A percentile compares a stretch with the other conserved stretches of the same genome.
These are phyloP conservation scores for Todus mexicanus DNA, from an alignment of 2,797 vertebrate species.

Conservation along the genomic window DNA sequence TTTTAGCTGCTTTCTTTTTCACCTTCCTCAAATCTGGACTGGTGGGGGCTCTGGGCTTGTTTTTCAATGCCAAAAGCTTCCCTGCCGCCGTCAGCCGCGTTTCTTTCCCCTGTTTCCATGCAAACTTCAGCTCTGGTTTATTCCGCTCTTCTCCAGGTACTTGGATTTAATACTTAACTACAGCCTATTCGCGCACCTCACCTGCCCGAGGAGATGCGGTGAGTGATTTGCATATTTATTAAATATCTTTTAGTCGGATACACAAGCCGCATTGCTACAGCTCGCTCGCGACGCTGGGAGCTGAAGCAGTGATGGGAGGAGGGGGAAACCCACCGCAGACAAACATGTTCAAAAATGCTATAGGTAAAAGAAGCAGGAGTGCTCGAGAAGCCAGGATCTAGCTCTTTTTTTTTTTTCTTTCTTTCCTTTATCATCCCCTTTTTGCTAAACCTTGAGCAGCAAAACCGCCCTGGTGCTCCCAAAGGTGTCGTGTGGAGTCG, in stretches of 20 bases:
- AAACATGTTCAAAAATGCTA: not conserved
- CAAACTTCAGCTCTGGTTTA: slow-evolving; percentile 18
- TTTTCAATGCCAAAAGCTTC: not conserved
- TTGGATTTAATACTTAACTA: slow-evolving; percentile 61
- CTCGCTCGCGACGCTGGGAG: slow-evolving; percentile 5
- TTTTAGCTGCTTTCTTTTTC: not conserved
- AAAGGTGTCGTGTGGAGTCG: fast-evolving
- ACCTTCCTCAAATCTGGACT: not conserved
- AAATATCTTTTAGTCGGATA: slow-evolving; percentile 72
- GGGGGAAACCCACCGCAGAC: not conserved
- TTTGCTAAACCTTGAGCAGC: not conserved
- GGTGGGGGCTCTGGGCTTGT: not conserved
- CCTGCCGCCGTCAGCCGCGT: not conserved
- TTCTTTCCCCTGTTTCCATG: not conserved
- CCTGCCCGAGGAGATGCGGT: slow-evolving; percentile 71
- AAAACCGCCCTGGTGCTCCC: not conserved
- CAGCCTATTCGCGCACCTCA: slow-evolving; percentile 18
- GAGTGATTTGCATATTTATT: slow-evolving; percentile 79
- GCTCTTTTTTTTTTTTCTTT: not conserved
- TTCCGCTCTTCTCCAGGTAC: not conserved
- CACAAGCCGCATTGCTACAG: slow-evolving; percentile 48
- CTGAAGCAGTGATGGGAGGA: not conserved
- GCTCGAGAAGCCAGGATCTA: not conserved
- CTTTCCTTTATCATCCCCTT: not conserved
- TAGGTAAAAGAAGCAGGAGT: not conserved